Evolutionary conservation across 2,797 vertebrate species (phyloP), one percentile per base, ranked within the genome.

Genomic region (Cuniculus paca): DNA sequence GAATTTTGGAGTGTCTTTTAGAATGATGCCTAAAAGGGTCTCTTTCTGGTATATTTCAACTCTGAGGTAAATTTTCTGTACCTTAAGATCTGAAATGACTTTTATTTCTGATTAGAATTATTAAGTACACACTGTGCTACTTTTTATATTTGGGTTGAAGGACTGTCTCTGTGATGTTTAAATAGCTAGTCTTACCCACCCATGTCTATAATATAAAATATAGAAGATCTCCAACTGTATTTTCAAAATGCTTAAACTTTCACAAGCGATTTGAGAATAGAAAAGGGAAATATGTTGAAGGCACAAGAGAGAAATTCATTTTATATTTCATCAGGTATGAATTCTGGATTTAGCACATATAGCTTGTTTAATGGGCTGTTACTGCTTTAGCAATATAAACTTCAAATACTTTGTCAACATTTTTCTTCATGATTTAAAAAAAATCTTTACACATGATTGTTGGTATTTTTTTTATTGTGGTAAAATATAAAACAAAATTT

Each of bases 171-270:
- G 36, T 91, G 52, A 42, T 65, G 60, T 77, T 84, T 87, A 65
- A 88, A 78, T 16, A 94, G 31, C 48, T 70, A 74, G 45, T 19
- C 48, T 90, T 26, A 74, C 48, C 20, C 28, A 93, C 48, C 61
- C 31, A 36, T 20, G 6, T 58, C 42, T 82, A 52, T 68, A 10
- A 78, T 56, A 79, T 45, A 80, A 81, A 90, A 56, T 89, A n/a
- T 60, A 90, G 58, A 54, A 63, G 39, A n/a, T 42, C 24, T 74
- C 45, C 65, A 45, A 90, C 42, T 78, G 4, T 60, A 70, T 56
- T 95, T 94, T 90, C 56, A 80, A 95, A 90, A 85, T 90, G 14
- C 36, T 82, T 95, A 80, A 68, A 20, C 63, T 97, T 91, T 95
- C 65, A 36, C 28, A 56, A 75, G 45, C 95, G n/a, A 75, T 9